Evolutionary conservation across 2,888 invertebrate species (phyloP), one percentile per base, ranked within the genome.

Genomic region (Hydroisotoma schaefferi): DNA sequence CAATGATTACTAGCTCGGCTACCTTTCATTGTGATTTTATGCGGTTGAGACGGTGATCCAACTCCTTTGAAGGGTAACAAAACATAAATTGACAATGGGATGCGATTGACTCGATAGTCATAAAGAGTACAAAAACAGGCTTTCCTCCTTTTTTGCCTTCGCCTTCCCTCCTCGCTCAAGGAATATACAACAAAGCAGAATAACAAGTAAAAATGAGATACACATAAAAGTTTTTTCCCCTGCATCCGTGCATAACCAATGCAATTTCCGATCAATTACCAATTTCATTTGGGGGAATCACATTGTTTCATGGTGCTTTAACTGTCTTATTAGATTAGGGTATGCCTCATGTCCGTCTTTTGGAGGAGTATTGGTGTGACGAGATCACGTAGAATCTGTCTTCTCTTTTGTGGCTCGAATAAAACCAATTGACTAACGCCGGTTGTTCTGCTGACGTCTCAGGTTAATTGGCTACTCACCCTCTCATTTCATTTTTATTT

Each of bases 241-340:
- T 23, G 56, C 61, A 66, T 69, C 67, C 72, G 70, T 72, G 72
- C 72, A 68, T 68, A 68, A 60, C 69, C 55, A 72, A 72, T 69
- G 58, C 67, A 70, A 72, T 72, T 72, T 70, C 70, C 69, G 68
- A 71, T 71, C 71, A 71, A 69, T 71, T 70, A 70, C 68, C 64
- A 63, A 67, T 68, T 66, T 67, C 65, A 65, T 67, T 61, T 67
- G 55, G 55, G 44, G 56, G 61, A 52, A 57, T 57, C 57, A 44
- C 49, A 27, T 57, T 55, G 37, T 61, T 58, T 63, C 53, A 58
- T 61, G 55, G 56, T 57, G 57, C 58, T 67, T 55, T 60, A 59
- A 40, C 55, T 56, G 63, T 43, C 61, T 59, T 64, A 67, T 67
- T 67, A 62, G 59, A 20, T 55, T 51, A 53, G 53, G 18, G 3